phyloP scores from a whole-genome alignment of 2,888 invertebrate genomes.

The Cyclophora punctaria region DNA sequence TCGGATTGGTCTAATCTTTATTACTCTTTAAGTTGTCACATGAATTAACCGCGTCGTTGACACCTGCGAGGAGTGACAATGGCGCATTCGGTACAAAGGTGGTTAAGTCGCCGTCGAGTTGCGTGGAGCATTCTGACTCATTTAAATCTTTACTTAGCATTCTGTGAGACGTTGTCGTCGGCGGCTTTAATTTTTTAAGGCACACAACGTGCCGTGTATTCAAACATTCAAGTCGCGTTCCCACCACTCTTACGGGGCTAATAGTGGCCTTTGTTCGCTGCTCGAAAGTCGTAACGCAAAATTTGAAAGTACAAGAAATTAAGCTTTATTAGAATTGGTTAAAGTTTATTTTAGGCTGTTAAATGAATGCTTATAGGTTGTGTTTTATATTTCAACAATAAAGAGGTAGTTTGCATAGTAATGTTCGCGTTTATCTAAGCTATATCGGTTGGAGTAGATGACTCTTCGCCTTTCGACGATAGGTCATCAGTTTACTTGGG shows the following conservation, averaged over 20 bases:
- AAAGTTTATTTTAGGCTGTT: conserved; percentile 37
- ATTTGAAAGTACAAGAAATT: conserved; percentile 22
- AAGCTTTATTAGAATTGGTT: conserved; percentile 23
- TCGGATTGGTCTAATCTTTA: conserved; percentile 19
- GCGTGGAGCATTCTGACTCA: conserved; percentile 45
- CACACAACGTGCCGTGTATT: conserved; percentile 55
- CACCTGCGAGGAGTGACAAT: no score
- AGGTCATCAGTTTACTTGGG: conserved; percentile 21
- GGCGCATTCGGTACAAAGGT: conserved; percentile 40
- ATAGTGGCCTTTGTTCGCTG: conserved; percentile 44
- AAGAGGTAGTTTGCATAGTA: conserved; percentile 66
- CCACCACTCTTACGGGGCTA: conserved; percentile 61
- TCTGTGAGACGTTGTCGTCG: conserved; percentile 53
- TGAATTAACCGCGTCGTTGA: no score
- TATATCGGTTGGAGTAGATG: conserved; percentile 51
- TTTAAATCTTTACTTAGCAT: conserved; percentile 67
- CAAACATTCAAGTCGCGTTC: conserved; percentile 65
- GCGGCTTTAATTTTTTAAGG: conserved; percentile 64
- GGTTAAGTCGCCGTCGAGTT: conserved; percentile 48
- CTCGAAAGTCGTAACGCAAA: conserved; percentile 21
- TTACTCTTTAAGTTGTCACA: no score
- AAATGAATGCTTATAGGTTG: conserved; percentile 24
- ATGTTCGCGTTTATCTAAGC: conserved; percentile 66
- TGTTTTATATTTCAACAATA: conserved; percentile 13
- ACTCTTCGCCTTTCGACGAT: conserved; percentile 31